Percentiles rank a stretch among this genome's conserved stretches.
phyloP scores from a whole-genome alignment of 2,888 invertebrate genomes.

The Eutolmus rufibarbis region DNA sequence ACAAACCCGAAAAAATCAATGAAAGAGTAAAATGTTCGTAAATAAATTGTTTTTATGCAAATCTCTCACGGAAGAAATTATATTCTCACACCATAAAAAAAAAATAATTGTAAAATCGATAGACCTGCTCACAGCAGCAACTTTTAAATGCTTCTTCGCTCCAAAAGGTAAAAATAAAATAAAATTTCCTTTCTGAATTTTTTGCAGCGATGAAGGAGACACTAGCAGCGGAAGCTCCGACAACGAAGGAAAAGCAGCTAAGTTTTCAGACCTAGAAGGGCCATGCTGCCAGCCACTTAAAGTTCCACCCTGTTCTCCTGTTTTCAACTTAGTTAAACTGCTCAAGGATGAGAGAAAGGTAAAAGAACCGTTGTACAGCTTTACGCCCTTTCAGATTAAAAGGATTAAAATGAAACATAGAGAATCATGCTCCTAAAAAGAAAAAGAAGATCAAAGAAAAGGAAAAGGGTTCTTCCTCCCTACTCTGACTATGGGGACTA shows the following conservation, averaged over 20 bases:
- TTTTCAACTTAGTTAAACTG: neutral
- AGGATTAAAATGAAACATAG: constrained; percentile 47
- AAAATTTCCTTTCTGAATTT: neutral
- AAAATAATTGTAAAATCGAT: neutral
- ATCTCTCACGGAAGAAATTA: neutral
- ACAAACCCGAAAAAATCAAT: neutral
- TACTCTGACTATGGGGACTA: neutral
- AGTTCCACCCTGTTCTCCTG: constrained; percentile 77
- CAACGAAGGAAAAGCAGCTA: constrained; percentile 65
- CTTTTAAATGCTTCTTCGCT: neutral
- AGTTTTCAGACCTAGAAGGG: constrained; percentile 59
- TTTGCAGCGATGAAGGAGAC: constrained; percentile 78
- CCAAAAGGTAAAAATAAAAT: neutral
- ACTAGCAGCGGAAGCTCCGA: constrained; percentile 77
- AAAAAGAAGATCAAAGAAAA: neutral
- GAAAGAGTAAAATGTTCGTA: neutral
- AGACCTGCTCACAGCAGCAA: neutral
- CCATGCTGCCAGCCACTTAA: constrained; percentile 62
- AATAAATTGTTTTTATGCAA: neutral
- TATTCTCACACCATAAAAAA: neutral
- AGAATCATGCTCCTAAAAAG: neutral
- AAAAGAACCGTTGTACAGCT: constrained; percentile 52
- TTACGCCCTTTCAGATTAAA: neutral
- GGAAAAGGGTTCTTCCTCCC: neutral
- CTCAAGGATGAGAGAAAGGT: constrained; percentile 49